A percentile compares a stretch with the other conserved stretches of the same genome.
phyloP scores from a whole-genome alignment of 2,113 vertebrate genomes.

The Rissa tridactyla region DNA sequence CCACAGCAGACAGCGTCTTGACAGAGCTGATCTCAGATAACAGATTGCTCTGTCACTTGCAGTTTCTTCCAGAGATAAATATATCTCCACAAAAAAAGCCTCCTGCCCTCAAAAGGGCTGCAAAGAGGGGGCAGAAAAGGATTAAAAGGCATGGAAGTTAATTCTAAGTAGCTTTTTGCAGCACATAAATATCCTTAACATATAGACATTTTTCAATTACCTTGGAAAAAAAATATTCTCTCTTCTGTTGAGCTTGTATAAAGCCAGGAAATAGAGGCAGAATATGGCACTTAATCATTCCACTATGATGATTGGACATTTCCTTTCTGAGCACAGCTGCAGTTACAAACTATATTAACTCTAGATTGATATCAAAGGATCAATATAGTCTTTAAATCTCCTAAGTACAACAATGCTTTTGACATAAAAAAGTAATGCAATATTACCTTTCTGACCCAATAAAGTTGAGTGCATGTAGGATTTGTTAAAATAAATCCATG shows the following conservation, averaged over 20 bases:
- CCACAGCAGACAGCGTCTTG: not conserved
- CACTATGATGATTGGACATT: not conserved
- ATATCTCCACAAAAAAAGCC: not conserved
- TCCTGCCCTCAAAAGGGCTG: not conserved
- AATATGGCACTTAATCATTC: not conserved
- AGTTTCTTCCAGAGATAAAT: not conserved
- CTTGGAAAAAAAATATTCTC: not conserved
- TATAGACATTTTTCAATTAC: not conserved
- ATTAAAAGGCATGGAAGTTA: not conserved
- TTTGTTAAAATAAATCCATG: slow-evolving; percentile 10
- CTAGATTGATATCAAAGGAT: not conserved
- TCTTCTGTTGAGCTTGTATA: not conserved
- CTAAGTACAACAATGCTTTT: not conserved
- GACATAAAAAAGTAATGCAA: not conserved
- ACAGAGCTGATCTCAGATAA: not conserved
- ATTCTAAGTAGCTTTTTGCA: not conserved
- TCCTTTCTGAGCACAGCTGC: not conserved
- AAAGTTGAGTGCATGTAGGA: slow-evolving; percentile 6
- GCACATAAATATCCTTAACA: not conserved
- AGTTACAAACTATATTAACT: not conserved
- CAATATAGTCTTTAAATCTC: not conserved
- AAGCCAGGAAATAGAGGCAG: not conserved
- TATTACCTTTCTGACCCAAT: not conserved
- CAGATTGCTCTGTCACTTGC: not conserved
- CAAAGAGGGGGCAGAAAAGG: not conserved